A percentile compares a stretch with the other conserved stretches of the same genome.
Conservation (phyloP, 1,140 invertebrate genomes). For the Tetranychus urticae region DNA sequence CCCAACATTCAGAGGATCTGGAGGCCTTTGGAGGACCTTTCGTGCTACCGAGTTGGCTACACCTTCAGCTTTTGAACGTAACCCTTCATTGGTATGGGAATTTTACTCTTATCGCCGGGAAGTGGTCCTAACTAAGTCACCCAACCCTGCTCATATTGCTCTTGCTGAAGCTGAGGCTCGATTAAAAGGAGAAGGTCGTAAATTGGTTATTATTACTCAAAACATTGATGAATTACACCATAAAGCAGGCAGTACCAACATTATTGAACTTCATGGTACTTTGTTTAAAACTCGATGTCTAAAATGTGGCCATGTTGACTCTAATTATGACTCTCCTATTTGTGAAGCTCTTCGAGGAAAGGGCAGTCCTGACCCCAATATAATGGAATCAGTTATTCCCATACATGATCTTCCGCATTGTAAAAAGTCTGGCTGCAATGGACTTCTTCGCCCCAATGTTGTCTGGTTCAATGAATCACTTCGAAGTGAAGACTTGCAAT, state of each 20-base stretch:
- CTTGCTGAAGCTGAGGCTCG: constrained; percentile 49
- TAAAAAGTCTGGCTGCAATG: constrained; percentile 29
- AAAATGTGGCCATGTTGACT: constrained; percentile 39
- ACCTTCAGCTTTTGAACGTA: constrained; percentile 33
- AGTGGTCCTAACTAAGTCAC: constrained; percentile 32
- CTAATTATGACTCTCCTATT: constrained; percentile 56
- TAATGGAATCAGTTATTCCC: constrained; percentile 31
- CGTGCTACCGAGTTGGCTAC: constrained; percentile 36
- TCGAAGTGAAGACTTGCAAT: constrained; percentile 33
- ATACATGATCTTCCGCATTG: constrained; percentile 41
- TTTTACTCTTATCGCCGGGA: constrained; percentile 50
- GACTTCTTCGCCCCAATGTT: constrained; percentile 54
- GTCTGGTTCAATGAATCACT: constrained; percentile 75
- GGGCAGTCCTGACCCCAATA: constrained; percentile 28
- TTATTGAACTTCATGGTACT: constrained; percentile 75
- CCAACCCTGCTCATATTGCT: constrained; percentile 48
- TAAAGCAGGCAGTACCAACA: constrained; percentile 59
- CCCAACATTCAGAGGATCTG: constrained; percentile 49
- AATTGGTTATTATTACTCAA: constrained; percentile 58
- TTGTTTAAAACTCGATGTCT: constrained; percentile 58
- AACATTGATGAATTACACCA: constrained; percentile 83
- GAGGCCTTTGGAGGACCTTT: constrained; percentile 50
- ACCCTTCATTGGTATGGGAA: constrained; percentile 50
- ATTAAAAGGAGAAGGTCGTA: constrained; percentile 29
- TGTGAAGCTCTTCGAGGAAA: constrained; percentile 36